phyloP scores from a whole-genome alignment of 2,797 vertebrate species.

The Phrynocephalus vlangalii region DNA sequence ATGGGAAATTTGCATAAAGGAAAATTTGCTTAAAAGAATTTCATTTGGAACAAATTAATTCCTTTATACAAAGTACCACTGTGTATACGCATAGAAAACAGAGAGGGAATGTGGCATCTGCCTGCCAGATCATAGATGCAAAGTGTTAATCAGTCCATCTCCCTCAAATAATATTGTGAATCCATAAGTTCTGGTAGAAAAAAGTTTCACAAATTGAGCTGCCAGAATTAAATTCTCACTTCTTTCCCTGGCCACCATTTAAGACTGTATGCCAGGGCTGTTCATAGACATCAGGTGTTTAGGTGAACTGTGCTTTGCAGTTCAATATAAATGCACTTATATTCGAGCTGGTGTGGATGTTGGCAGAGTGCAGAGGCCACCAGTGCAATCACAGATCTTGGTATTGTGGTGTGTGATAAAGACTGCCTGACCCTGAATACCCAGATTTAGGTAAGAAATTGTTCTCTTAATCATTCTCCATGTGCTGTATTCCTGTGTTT shows the following conservation, averaged over 20 bases:
- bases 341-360: background rate
- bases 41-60: too few relatives aligned
- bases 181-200: background rate
- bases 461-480: background rate
- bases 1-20: too few relatives aligned
- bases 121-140: background rate
- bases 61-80: too few relatives aligned
- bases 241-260: background rate
- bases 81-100: too few relatives aligned
- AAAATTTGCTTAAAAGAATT: too few relatives aligned
- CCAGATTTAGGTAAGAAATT: background rate
- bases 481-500: too few relatives aligned
- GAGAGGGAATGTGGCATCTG: too few relatives aligned
- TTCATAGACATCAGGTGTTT: background rate
- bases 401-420: background rate
- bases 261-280: background rate
- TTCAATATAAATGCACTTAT: background rate
- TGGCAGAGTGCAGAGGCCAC: too few relatives aligned
- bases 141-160: background rate
- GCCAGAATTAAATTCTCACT: background rate
- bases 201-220: background rate
- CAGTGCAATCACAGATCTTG: background rate
- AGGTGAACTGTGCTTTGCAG: background rate
- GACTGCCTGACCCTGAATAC: background rate
- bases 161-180: background rate